A percentile compares a stretch with the other conserved stretches of the same genome.
phyloP scores from a whole-genome alignment of 2,888 invertebrate genomes.

The Archaeoteleia sp. region DNA sequence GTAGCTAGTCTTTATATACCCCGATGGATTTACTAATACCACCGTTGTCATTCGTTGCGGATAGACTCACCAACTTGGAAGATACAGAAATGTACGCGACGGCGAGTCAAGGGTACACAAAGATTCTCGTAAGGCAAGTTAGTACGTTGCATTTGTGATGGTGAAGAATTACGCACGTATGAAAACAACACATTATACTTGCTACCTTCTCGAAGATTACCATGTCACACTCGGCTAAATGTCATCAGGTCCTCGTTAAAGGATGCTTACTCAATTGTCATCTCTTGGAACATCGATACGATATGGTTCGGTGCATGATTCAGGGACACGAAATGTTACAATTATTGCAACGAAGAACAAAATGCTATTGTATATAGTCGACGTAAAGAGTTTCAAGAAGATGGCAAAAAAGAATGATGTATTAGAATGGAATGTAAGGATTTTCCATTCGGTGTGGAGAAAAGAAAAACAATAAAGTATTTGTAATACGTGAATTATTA shows the following conservation, averaged over 20 bases:
- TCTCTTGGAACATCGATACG: conserved; percentile 28
- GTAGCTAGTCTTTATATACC: conserved; percentile 52
- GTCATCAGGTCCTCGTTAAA: conserved; percentile 70
- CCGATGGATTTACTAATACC: conserved; percentile 53
- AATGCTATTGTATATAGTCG: no score
- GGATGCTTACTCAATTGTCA: conserved; percentile 54
- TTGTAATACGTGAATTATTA: no score
- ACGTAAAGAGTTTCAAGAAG: no score
- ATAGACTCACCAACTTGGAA: conserved; percentile 46
- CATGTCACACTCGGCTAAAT: conserved; percentile 64
- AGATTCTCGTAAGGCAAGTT: conserved; percentile 46
- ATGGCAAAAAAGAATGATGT: no score
- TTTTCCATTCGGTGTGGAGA: no score
- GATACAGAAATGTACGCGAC: conserved; percentile 41
- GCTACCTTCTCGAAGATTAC: conserved; percentile 44
- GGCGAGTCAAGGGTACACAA: conserved; percentile 52
- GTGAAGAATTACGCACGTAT: conserved; percentile 49
- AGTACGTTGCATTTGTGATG: conserved; percentile 29
- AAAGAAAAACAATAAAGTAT: no score
- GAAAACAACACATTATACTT: conserved; percentile 51
- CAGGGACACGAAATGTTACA: conserved; percentile 2
- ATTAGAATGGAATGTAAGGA: no score
- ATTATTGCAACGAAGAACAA: no score
- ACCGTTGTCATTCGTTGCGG: conserved; percentile 31
- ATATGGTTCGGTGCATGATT: conserved; percentile 12